Conservation (phyloP, 2,113 vertebrate species). For the Chloroceryle aenea region DNA sequence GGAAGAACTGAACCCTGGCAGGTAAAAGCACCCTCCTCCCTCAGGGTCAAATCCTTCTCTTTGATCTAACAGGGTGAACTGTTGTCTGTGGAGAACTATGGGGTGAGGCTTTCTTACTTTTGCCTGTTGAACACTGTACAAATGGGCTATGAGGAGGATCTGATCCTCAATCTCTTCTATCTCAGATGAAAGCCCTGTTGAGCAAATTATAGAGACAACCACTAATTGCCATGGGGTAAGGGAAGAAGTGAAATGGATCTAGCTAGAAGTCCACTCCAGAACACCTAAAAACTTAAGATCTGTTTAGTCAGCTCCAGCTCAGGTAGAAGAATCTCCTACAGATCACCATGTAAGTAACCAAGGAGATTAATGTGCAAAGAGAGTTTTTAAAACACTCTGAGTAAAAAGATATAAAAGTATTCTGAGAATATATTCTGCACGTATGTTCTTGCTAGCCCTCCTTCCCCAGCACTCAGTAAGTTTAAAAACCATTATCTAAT, state of each 20-base stretch:
- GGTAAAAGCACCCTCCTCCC: background rate
- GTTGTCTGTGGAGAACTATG: background rate
- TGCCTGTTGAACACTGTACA: background rate
- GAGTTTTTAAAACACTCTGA: background rate
- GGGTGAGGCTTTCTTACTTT: background rate
- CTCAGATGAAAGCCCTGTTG: background rate
- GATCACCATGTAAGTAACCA: background rate
- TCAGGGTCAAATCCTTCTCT: background rate
- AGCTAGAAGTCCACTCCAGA: background rate
- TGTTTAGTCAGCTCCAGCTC: background rate
- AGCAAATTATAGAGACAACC: background rate
- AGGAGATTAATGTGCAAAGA: background rate
- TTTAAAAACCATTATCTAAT: background rate
- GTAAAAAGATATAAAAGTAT: background rate
- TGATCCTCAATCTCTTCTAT: background rate
- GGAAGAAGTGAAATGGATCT: background rate
- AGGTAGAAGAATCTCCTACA: background rate
- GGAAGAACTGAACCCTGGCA: background rate
- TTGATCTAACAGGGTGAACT: background rate
- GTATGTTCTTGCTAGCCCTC: background rate
- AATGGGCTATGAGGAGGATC: background rate
- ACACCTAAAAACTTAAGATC: background rate
- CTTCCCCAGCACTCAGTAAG: rapidly evolving
- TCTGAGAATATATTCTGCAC: background rate
- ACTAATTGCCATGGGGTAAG: background rate